A percentile compares a stretch with the other conserved stretches of the same genome.
Conservation (phyloP, 2,888 invertebrate species). For the Papilio elwesi region DNA sequence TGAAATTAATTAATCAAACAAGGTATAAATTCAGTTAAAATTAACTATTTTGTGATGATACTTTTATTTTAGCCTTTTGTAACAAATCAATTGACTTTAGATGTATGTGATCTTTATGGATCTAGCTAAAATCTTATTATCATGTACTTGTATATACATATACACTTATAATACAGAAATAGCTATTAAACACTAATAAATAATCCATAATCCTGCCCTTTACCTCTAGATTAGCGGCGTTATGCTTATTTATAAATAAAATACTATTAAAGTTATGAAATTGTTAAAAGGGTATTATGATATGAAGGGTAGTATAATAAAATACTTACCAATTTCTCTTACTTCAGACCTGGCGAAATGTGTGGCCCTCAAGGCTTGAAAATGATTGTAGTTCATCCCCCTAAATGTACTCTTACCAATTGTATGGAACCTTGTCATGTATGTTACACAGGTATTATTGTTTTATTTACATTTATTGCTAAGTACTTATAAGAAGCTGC, state of each 20-base stretch:
- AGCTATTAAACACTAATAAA: too few species aligned
- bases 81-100: too few species aligned
- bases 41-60: too few species aligned
- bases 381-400: conserved; percentile 73
- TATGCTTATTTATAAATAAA: too few species aligned
- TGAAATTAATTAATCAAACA: conserved; percentile 67
- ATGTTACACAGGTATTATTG: conserved; percentile 64
- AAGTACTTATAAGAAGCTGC: background rate
- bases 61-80: too few species aligned
- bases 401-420: conserved; percentile 55
- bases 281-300: conserved; percentile 2
- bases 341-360: conserved; percentile 64
- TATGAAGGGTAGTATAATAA: background rate
- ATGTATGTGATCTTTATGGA: too few species aligned
- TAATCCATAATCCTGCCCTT: too few species aligned
- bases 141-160: too few species aligned
- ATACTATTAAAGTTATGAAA: background rate
- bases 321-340: conserved; percentile 71
- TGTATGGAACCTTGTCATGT: conserved; percentile 58
- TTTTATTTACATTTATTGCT: conserved; percentile 3
- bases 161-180: too few species aligned
- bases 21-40: conserved; percentile 58
- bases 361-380: conserved; percentile 60
- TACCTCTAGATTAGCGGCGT: too few species aligned
- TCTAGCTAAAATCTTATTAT: too few species aligned